Conservation (phyloP, 1,140 invertebrate genomes). For the Drosophila nikananu region DNA sequence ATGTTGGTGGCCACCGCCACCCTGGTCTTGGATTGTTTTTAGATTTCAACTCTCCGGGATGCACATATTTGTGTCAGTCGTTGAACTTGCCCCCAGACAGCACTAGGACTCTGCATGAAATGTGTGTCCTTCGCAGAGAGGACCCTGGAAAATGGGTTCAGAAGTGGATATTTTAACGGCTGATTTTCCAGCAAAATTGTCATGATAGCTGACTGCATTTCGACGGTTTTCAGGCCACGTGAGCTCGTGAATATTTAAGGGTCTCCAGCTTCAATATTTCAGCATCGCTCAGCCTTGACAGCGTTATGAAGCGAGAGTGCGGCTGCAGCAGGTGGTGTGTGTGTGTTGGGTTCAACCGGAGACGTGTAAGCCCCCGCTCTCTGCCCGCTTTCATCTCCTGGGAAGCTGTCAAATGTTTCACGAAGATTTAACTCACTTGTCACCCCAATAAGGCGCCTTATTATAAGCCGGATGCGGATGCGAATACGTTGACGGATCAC, state of each 20-base stretch:
- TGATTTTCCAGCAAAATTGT: constrained; percentile 14
- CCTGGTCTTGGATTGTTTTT: constrained; percentile 37
- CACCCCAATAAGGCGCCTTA: constrained; percentile 56
- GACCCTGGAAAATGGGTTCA: background rate
- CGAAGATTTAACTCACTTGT: constrained; percentile 72
- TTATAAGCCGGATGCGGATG: constrained; percentile 29
- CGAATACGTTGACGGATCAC: background rate
- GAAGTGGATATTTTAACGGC: constrained; percentile 3
- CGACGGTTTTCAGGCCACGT: constrained; percentile 24
- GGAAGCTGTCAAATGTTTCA: constrained; percentile 61
- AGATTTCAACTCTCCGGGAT: background rate
- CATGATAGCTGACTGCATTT: constrained; percentile 11
- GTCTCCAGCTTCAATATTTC: constrained; percentile 35
- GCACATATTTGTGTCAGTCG: constrained; percentile 72
- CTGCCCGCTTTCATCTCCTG: background rate
- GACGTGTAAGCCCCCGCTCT: background rate
- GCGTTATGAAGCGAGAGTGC: constrained; percentile 40
- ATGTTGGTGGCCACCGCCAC: constrained; percentile 49
- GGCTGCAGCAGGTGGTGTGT: constrained; percentile 13
- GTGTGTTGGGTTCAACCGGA: constrained; percentile 19
- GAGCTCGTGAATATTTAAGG: constrained; percentile 37
- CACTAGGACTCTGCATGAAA: background rate
- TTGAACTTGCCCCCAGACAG: constrained; percentile 66
- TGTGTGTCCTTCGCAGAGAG: background rate
- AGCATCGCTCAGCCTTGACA: constrained; percentile 41